These are phyloP conservation scores for Labia minor DNA, from an alignment of 2,888 invertebrate genomes.

Conservation along the genomic window DNA sequence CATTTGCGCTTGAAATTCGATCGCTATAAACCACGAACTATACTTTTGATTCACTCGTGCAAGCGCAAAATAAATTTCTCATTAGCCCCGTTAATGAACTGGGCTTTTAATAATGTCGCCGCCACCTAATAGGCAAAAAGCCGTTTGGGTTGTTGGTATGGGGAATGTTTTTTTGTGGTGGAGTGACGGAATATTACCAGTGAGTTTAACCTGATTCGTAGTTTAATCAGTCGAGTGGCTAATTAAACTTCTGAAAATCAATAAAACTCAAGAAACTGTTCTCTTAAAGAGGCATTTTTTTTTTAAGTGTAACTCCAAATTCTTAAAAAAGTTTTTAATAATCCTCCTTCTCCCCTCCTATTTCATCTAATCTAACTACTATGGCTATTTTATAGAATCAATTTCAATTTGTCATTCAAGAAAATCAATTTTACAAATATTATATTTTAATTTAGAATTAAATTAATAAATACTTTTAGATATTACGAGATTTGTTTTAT, in stretches of 20 bases:
- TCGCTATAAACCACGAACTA: constrained; percentile 2
- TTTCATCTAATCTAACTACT: too few species aligned
- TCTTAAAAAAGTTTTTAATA: too few species aligned
- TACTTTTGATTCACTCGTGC: constrained; percentile 13
- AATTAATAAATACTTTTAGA: too few species aligned
- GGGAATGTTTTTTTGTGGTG: constrained; percentile 4
- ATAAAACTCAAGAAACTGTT: background rate
- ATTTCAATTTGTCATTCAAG: too few species aligned
- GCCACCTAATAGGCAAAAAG: constrained; percentile 8
- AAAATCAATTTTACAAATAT: too few species aligned
- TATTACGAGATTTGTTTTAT: too few species aligned
- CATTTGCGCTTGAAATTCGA: background rate
- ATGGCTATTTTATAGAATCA: too few species aligned
- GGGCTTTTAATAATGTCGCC: constrained; percentile 13
- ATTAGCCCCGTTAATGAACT: constrained; percentile 13
- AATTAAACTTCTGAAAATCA: background rate
- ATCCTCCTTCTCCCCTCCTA: too few species aligned
- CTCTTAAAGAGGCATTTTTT: background rate
- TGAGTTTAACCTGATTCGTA: background rate
- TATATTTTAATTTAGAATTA: too few species aligned
- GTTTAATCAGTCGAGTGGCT: background rate
- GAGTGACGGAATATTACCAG: background rate
- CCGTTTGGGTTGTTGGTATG: background rate
- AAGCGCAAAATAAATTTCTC: constrained; percentile 13
- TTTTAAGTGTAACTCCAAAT: too few species aligned